Base-by-base conservation (phyloP, 1,140 invertebrate species). In the Mya arenaria region DNA sequence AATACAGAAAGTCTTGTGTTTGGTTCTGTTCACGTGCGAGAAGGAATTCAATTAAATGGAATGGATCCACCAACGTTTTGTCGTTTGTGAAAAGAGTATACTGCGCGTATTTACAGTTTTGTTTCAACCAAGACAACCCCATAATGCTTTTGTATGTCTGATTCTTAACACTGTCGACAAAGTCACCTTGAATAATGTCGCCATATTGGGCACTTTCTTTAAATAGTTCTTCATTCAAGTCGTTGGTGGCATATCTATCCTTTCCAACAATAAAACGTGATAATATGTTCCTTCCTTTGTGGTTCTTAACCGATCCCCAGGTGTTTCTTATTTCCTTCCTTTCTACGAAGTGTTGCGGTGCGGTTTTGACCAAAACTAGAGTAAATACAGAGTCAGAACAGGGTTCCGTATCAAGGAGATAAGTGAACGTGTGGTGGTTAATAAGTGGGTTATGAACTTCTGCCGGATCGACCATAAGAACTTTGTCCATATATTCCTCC, bases 111-210 rank as follows among this genome's bases (percentile, higher is more conserved):
- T 86, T 86, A 89, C 92, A 95, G 92, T 95, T 94, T 90, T 96
- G 95, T 5, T 94, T 93, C 63, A 95, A 94, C 95, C 96, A 97
- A 90, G 96, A 96, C 30, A 97, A 94, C 3, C 95, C 95, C 95
- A 97, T 96, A 5, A 96, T 95, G 91, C 96, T 96, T 90, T 97
- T 97, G 87, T 97, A 97, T 1, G 96, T 97, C 92, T 97, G 94
- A 92, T 97, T 97, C 81, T 95, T 94, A 88, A 97, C 97, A 41
- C 94, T 94, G 92, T 97, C 96, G 19, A 93, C 81, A 90, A 97
- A 97, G 84, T 94, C 95, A 15, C 96, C 96, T 93, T 96, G 96
- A 44, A 97, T 94, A 73, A 97, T 93, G 89, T 97, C 97, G n/a
- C 93, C 92, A 85, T 95, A 94, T 0, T 85, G 84, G 19, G 52